Base-by-base conservation (phyloP, 2,888 invertebrate species). In the Sminthurides aquaticus region DNA sequence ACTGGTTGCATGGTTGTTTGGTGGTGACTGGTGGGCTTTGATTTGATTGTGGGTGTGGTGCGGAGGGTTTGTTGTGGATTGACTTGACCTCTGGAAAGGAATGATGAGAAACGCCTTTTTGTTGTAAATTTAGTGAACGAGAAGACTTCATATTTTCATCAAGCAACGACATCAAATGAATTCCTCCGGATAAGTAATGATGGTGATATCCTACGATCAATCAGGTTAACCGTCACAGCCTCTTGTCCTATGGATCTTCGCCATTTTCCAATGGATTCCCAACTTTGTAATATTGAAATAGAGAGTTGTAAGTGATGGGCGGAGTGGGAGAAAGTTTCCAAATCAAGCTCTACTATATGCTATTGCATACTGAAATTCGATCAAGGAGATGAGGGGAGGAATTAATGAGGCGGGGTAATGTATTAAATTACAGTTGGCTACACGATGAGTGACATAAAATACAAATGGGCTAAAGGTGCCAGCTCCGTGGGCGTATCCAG, bases 91-190 rank as follows among this genome's bases (percentile, higher is more conserved):
- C 43, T 11, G 43, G 8, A 15, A 34, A 11, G 15, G 43, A 34
- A 11, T 34, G 43, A 34, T 34, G 43, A 34, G 43, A 5, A 34
- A 34, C 43, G 43, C 43, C 43, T 34, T 34, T 34, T 34, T 34
- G 43, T 49, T 48, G 24, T 48, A 43, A 20, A 27, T 43, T 59
- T 25, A 63, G 63, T 64, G 29, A 99, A 99, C 81, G 99, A 99
- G 84, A 99, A 99, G 83, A 96, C 96, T 84, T 95, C 98, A 76
- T 99, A 98, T 85, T 96, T 99, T 82, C 99, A 99, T 84, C 93
- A 94, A 82, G 98, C 98, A 76, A 99, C 99, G 77, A 99, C 99
- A 79, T 95, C 95, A 83, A 99, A 99, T 84, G 98, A 96, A 84
- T 96, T 97, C 84, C 91, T 96, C 81, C 87, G 96, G 76, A 95